phyloP scores from a whole-genome alignment of 2,888 invertebrate genomes.

The Ecliptopera silaceata region DNA sequence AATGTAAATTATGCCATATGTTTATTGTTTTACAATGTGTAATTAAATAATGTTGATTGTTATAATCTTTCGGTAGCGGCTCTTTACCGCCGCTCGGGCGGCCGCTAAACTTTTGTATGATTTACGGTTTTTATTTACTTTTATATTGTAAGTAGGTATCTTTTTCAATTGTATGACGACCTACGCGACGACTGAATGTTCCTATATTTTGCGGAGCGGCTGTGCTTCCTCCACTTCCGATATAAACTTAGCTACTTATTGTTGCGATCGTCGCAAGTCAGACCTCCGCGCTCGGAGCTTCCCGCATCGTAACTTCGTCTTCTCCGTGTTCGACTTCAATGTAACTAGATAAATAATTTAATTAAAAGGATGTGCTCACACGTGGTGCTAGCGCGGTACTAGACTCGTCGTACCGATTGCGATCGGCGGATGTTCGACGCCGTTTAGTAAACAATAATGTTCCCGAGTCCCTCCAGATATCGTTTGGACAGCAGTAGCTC shows the following conservation, averaged over 20 bases:
- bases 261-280: background rate
- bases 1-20: conserved; percentile 72
- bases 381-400: conserved; percentile 54
- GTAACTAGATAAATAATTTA: conserved; percentile 25
- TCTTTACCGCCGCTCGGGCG: conserved; percentile 28
- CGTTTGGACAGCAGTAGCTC: conserved; percentile 29
- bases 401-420: conserved; percentile 4
- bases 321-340: conserved; percentile 20
- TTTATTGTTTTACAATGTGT: conserved; percentile 69
- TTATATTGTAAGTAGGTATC: conserved; percentile 57
- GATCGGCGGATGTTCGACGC: conserved; percentile 3
- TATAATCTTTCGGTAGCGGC: conserved; percentile 47
- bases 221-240: conserved; percentile 51
- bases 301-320: conserved; percentile 19
- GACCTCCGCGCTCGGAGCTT: conserved; percentile 8
- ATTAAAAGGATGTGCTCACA: conserved; percentile 48
- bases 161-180: conserved; percentile 55
- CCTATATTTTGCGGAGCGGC: conserved; percentile 55
- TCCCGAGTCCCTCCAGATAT: conserved; percentile 55
- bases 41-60: conserved; percentile 66
- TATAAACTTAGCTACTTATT: conserved; percentile 5
- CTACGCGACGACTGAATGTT: conserved; percentile 64
- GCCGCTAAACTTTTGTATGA: conserved; percentile 45
- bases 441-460: conserved; percentile 34
- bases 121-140: conserved; percentile 49